Percentiles rank a stretch among this genome's conserved stretches.
Evolutionary conservation across 1,140 invertebrate species (phyloP).

Genomic region (Diabrotica undecimpunctata): DNA sequence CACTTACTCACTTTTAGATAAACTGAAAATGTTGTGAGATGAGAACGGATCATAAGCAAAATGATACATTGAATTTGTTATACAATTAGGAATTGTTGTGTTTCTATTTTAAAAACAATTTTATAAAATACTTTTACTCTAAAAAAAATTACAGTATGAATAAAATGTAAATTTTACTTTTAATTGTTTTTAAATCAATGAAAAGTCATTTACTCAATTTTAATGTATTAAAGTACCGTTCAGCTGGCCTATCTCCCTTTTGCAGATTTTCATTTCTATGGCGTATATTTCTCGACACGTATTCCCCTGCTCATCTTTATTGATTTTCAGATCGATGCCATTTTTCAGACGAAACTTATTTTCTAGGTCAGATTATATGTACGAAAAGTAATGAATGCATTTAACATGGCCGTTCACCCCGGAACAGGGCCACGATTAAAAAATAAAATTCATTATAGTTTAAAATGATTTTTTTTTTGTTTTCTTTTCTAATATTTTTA

Average conservation of each 20-base stretch:
- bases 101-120: no score
- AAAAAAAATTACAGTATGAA: no score
- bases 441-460: neutral
- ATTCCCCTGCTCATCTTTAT: slow-evolving; percentile 12
- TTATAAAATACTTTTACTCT: no score
- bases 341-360: slow-evolving; percentile 17
- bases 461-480: neutral
- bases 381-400: neutral
- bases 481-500: neutral
- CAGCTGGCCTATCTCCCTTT: neutral
- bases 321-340: slow-evolving; percentile 18
- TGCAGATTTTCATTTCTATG: slow-evolving; percentile 6
- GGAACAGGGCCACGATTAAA: neutral
- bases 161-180: no score
- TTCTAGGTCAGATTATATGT: slow-evolving; percentile 21
- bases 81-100: no score
- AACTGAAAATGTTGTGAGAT: no score
- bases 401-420: neutral
- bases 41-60: no score
- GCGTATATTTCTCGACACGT: slow-evolving; percentile 11
- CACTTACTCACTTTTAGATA: no score
- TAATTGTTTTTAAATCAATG: no score
- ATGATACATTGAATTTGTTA: no score
- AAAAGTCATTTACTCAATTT: no score
- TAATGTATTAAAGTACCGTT: no score